Evolutionary conservation across 2,888 invertebrate species (phyloP), one percentile per base, ranked within the genome.

Genomic region (Eilema griseolum): DNA sequence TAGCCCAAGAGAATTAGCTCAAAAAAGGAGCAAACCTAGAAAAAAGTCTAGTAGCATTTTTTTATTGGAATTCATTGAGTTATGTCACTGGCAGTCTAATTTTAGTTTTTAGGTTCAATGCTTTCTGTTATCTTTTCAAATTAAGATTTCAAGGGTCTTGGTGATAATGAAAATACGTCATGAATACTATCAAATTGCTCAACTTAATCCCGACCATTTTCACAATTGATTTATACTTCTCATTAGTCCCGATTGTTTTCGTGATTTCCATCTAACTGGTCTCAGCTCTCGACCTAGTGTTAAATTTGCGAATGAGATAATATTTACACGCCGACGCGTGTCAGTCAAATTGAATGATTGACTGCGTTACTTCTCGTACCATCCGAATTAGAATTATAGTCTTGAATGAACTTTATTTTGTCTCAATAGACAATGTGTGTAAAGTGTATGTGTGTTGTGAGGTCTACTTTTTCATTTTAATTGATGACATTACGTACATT

Each of bases 281-380:
- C 41, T 60, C 37, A 31, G 57, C n/a, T n/a, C n/a, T 28, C 28
- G 2, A 37, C n/a, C 14, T 23, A 26, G 52, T 41, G 37, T 66
- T 31, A 41, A 59, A 64, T 63, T 41, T 37, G 41, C 46, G 20
- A 59, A 64, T 20, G 46, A 60, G 28, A 46, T 60, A 31, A 31
- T 46, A 61, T 46, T 60, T 69, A 52, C 46, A 46, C 65, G 60
- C 69, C 65, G 23, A 69, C 69, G 46, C 60, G 41, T 65, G 64
- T 46, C 64, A 64, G 12, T 63, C 65, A 61, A 33, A 60, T 41
- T 60, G 52, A 65, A 65, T 65, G 60, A 69, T 60, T 33, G 52
- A 24, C 14, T 61, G 16, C 3, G 31, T n/a, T 57, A 56, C 37
- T 46, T 52, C 67, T 23, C 4, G 31, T 24, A 28, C 14, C 33